These are phyloP conservation scores for Drosophila phalerata DNA, from an alignment of 2,888 invertebrate species.

Conservation along the genomic window DNA sequence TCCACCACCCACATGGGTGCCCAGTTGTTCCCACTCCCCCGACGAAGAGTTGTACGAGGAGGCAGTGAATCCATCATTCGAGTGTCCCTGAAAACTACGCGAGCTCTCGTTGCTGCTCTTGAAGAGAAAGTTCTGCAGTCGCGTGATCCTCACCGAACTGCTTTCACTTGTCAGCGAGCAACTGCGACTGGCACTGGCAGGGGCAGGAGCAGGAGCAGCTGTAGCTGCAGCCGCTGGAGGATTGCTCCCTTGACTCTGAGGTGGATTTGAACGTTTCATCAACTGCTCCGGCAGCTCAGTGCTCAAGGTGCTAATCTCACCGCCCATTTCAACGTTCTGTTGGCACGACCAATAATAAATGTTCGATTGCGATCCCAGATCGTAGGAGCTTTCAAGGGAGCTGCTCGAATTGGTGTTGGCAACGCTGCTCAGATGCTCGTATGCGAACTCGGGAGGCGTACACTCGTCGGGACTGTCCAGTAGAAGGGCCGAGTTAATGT, in stretches of 20 bases:
- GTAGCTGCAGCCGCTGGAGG: background rate
- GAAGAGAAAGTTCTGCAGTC: slow-evolving; percentile 84
- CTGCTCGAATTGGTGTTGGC: slow-evolving; percentile 83
- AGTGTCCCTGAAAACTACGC: slow-evolving; percentile 80
- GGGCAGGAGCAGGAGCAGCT: background rate
- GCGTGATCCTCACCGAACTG: slow-evolving; percentile 78
- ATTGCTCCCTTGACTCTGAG: slow-evolving; percentile 61
- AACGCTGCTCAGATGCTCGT: slow-evolving; percentile 82
- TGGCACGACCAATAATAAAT: slow-evolving; percentile 76
- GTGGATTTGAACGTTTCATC: slow-evolving; percentile 18
- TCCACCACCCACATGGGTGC: slow-evolving; percentile 44
- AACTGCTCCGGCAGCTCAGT: slow-evolving; percentile 34
- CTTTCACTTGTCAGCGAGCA: slow-evolving; percentile 82
- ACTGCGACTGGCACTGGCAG: slow-evolving; percentile 72
- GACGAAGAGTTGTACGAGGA: slow-evolving; percentile 83
- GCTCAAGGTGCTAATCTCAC: slow-evolving; percentile 71
- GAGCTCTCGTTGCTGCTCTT: slow-evolving; percentile 83
- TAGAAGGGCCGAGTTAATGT: slow-evolving; percentile 81
- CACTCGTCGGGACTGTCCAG: slow-evolving; percentile 84
- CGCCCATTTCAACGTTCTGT: slow-evolving; percentile 78
- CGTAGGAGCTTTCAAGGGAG: slow-evolving; percentile 80
- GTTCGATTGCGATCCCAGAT: slow-evolving; percentile 73
- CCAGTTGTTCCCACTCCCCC: slow-evolving; percentile 82
- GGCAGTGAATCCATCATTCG: slow-evolving; percentile 82
- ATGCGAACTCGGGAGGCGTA: slow-evolving; percentile 83